phyloP scores from a whole-genome alignment of 2,797 vertebrate genomes.

The Hypotaenidia philippensis region DNA sequence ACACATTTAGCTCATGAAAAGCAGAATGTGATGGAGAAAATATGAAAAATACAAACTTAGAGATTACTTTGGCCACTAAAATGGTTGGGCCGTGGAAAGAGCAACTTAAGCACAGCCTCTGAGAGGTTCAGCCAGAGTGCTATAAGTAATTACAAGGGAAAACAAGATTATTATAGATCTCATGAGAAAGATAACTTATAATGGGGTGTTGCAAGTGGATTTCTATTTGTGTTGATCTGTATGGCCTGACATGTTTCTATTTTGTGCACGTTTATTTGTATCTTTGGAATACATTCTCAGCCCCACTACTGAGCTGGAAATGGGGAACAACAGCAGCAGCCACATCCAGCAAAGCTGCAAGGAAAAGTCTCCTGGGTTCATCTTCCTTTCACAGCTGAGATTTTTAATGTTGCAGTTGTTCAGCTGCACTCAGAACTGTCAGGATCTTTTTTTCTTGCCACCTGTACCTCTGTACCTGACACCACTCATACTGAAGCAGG shows the following conservation, averaged over 20 bases:
- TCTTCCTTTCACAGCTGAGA: background rate
- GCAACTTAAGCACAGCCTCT: background rate
- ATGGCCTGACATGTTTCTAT: background rate
- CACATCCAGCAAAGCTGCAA: background rate
- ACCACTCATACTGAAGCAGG: background rate
- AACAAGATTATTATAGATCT: fast-evolving
- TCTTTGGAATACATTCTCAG: fast-evolving
- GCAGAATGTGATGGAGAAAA: background rate
- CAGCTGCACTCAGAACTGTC: background rate
- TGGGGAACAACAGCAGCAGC: background rate
- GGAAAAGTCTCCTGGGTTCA: background rate
- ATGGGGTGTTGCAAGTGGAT: background rate
- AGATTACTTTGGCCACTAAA: background rate
- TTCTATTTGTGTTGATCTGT: background rate
- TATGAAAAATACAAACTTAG: background rate
- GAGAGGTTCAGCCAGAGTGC: background rate
- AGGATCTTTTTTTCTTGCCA: conserved; percentile 5
- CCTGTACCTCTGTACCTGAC: background rate
- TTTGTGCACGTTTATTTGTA: fast-evolving
- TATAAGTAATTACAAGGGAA: background rate
- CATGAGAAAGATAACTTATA: background rate
- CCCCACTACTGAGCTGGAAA: background rate
- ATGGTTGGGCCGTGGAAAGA: background rate
- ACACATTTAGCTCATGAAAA: background rate
- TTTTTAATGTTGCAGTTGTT: background rate